A percentile compares a stretch with the other conserved stretches of the same genome.
These are phyloP conservation scores for Cheilosia vulpina DNA, from an alignment of 2,888 invertebrate species.

Conservation along the genomic window DNA sequence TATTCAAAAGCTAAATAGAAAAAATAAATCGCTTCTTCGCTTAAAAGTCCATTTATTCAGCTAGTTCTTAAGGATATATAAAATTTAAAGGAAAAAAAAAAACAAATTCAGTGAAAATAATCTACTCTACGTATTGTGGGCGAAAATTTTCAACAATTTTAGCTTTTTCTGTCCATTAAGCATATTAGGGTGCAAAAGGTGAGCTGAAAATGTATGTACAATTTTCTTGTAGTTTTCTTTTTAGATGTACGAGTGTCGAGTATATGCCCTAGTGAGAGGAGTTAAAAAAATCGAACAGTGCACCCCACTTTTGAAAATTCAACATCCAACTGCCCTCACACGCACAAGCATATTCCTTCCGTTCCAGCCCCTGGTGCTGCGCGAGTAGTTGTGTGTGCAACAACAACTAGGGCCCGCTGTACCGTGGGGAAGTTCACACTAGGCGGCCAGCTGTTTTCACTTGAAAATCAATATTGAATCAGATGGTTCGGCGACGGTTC, in stretches of 20 bases:
- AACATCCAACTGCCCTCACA: neutral
- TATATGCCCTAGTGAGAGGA: constrained; percentile 56
- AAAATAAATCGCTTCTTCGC: constrained; percentile 72
- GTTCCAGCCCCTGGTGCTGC: constrained; percentile 35
- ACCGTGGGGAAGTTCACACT: constrained; percentile 56
- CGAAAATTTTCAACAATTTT: constrained; percentile 70
- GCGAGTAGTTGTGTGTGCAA: constrained; percentile 35
- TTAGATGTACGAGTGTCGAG: neutral
- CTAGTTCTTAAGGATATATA: constrained; percentile 77
- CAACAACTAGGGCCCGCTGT: constrained; percentile 27
- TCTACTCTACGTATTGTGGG: constrained; percentile 56
- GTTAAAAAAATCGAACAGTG: constrained; percentile 75
- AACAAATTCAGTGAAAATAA: constrained; percentile 47
- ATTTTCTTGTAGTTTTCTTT: constrained; percentile 10
- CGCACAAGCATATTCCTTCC: constrained; percentile 11
- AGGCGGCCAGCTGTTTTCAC: constrained; percentile 64
- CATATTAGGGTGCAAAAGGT: constrained; percentile 54
- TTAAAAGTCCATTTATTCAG: constrained; percentile 79
- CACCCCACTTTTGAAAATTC: constrained; percentile 72
- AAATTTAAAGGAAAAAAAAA: constrained; percentile 46
- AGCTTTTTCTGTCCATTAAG: constrained; percentile 78
- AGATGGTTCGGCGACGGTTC: constrained; percentile 58
- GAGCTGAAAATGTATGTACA: constrained; percentile 43
- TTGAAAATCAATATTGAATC: constrained; percentile 69
- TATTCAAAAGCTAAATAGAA: constrained; percentile 61